Evolutionary conservation across 1,140 invertebrate species (phyloP), one percentile per base, ranked within the genome.

Genomic region (Listronotus bonariensis): DNA sequence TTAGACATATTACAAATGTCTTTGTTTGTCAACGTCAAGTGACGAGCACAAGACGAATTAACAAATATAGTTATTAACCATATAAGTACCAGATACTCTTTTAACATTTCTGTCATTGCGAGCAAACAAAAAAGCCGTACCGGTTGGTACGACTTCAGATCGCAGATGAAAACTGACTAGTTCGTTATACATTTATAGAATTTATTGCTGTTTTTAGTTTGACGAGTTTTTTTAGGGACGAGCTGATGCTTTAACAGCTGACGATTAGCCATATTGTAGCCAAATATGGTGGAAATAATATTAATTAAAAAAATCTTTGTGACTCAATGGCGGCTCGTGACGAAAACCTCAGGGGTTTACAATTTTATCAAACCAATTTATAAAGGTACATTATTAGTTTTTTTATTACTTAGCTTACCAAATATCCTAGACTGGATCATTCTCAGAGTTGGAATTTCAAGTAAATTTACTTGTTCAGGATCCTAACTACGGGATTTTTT

Each of bases 31-130:
- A 18, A 45, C 14, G 14, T 6, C 42, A 14, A 45, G 51, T 17
- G 26, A 54, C 51, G 34, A 26, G 26, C n/a, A 18, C 15, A 59
- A 59, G 57, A 59, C 45, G 57, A 49, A 59, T 59, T 59, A 59
- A 20, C 57, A 59, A 59, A 59, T 59, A 59, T 49, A 59, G 57
- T 59, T 59, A 59, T 59, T 59, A 59, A 32, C 57, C 57, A 32
- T 59, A 49, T 38, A 59, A 48, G 57, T 38, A 49, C 12, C 43
- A 11, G 57, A 42, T 59, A 48, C 57, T 49, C 32, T 59, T 42
- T n/a, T 59, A 31, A 46, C 43, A 59, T 36, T 7, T n/a, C 8
- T 14, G 10, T 17, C 12, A 17, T 17, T n/a, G 52, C 54, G 52
- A 54, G 15, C 5, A n/a, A 15, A 36, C 36, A 38, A 54, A 54